phyloP scores from a whole-genome alignment of 1,140 invertebrate species.

The Aphaenogaster ashmeadi region DNA sequence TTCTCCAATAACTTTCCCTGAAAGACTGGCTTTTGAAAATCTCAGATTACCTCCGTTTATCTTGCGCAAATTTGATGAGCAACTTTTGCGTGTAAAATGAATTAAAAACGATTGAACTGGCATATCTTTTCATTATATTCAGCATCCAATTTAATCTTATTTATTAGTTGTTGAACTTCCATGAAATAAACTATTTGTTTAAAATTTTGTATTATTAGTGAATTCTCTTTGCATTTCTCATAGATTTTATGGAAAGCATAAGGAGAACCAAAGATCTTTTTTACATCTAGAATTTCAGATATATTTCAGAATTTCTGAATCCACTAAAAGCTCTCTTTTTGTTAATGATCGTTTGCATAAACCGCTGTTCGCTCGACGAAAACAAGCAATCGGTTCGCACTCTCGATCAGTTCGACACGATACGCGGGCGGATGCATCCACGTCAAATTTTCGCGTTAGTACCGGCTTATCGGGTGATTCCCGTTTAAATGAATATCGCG shows the following conservation, averaged over 20 bases:
- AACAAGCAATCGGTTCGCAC: conserved; percentile 45
- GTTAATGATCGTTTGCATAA: conserved; percentile 18
- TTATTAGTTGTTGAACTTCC: background rate
- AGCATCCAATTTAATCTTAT: background rate
- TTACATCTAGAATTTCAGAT: too few species aligned
- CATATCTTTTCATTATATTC: conserved; percentile 9
- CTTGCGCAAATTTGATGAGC: conserved; percentile 25
- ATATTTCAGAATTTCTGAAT: background rate
- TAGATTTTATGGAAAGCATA: background rate
- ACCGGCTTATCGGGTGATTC: conserved; percentile 44
- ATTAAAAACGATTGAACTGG: background rate
- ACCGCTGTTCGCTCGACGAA: background rate
- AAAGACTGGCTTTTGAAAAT: conserved; percentile 34
- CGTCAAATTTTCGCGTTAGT: conserved; percentile 43
- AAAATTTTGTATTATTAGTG: background rate
- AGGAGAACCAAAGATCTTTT: background rate
- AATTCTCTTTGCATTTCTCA: background rate
- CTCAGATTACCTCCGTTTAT: conserved; percentile 35
- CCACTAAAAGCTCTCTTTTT: background rate
- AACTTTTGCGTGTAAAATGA: background rate
- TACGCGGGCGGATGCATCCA: background rate
- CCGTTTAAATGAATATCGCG: conserved; percentile 60
- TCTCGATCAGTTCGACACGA: conserved; percentile 35
- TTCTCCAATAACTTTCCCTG: conserved; percentile 46
- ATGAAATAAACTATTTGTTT: background rate